Conservation (phyloP, 1,140 invertebrate species). For the Calephelis nemesis region DNA sequence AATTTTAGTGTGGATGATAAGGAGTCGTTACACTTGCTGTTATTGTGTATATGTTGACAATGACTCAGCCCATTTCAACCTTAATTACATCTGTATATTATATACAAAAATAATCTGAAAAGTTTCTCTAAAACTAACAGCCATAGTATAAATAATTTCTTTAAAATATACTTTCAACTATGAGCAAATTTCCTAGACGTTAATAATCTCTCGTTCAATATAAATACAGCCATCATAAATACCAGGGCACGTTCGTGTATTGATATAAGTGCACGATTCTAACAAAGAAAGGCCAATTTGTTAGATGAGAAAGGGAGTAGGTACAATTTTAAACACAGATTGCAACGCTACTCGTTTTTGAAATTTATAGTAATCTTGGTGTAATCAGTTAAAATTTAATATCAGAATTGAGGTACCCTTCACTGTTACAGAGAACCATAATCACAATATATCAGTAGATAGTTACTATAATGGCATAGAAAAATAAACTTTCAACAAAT, state of each 20-base stretch:
- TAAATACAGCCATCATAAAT: conserved; percentile 41
- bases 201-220: conserved; percentile 25
- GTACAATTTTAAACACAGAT: conserved; percentile 68
- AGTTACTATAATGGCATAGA: conserved; percentile 25
- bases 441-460: conserved; percentile 24
- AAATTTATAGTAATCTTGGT: conserved; percentile 73
- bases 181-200: conserved; percentile 15
- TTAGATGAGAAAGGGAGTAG: conserved; percentile 68
- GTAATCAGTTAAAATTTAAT: conserved; percentile 69
- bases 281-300: conserved; percentile 75
- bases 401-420: conserved; percentile 59
- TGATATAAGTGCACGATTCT: conserved; percentile 42
- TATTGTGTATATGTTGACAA: too few species aligned
- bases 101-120: too few species aligned
- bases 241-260: conserved; percentile 42
- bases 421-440: conserved; percentile 34
- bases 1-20: too few species aligned
- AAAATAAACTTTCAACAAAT: conserved; percentile 13
- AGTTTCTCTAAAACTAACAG: background rate
- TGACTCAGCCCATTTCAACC: too few species aligned
- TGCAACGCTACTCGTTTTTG: conserved; percentile 62
- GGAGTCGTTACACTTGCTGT: too few species aligned
- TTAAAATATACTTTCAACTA: conserved; percentile 2
- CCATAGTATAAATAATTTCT: conserved; percentile 9
- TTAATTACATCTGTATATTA: too few species aligned